Conservation (phyloP, 1,140 invertebrate genomes). For the Probaryconus sp. region DNA sequence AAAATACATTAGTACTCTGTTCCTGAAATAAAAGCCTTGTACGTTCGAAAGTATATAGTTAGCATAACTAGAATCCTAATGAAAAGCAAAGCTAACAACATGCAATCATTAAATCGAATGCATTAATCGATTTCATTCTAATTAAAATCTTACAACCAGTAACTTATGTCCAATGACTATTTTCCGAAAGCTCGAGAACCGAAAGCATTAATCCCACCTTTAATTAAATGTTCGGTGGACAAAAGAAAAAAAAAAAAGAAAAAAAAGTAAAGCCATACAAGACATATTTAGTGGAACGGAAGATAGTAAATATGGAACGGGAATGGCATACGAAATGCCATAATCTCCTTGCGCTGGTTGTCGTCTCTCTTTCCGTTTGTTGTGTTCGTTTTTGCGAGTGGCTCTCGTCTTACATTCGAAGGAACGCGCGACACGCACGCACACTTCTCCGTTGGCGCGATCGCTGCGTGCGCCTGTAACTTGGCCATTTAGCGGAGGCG, state of each 20-base stretch:
- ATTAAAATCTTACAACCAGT: too few species aligned
- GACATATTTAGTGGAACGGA: conserved; percentile 56
- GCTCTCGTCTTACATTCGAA: conserved; percentile 17
- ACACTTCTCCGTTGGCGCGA: conserved; percentile 15
- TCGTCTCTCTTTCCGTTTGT: conserved; percentile 3
- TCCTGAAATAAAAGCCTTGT: too few species aligned
- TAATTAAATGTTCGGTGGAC: conserved; percentile 53
- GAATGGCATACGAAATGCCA: conserved; percentile 36
- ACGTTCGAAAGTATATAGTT: too few species aligned
- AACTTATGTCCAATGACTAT: too few species aligned
- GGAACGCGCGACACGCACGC: conserved; percentile 32
- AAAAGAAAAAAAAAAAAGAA: too few species aligned
- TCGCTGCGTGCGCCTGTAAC: conserved; percentile 10
- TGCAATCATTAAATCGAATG: too few species aligned
- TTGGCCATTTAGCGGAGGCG: conserved; percentile 49
- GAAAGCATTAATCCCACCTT: conserved; percentile 45
- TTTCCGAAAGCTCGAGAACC: conserved; percentile 34
- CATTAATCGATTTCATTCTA: too few species aligned
- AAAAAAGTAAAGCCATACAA: conserved; percentile 15
- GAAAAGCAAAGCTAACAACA: too few species aligned
- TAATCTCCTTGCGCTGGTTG: conserved; percentile 26
- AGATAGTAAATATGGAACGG: conserved; percentile 55
- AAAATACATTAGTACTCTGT: too few species aligned
- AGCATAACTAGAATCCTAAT: too few species aligned
- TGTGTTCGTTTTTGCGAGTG: conserved; percentile 14